Percentiles rank a stretch among this genome's conserved stretches.
Conservation (phyloP, 2,888 invertebrate species). For the Xylocampa areola region DNA sequence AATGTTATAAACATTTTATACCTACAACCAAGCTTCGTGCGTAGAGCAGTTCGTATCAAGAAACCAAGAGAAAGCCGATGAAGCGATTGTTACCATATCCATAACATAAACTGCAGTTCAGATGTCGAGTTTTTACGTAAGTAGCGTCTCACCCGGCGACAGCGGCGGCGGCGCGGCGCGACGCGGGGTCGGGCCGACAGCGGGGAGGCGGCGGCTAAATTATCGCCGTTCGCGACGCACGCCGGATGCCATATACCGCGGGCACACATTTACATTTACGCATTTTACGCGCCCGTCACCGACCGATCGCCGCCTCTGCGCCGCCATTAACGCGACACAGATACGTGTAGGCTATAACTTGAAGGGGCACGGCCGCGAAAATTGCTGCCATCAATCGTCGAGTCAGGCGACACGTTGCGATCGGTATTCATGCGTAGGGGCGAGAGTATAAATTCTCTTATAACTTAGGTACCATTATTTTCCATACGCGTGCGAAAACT, state of each 20-base stretch:
- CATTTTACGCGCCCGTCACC: slow-evolving; percentile 77
- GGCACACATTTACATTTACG: slow-evolving; percentile 76
- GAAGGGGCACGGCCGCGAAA: slow-evolving; percentile 73
- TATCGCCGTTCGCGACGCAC: slow-evolving; percentile 58
- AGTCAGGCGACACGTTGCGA: slow-evolving; percentile 66
- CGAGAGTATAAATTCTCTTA: slow-evolving; percentile 57
- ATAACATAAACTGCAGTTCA: slow-evolving; percentile 65
- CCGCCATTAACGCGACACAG: slow-evolving; percentile 73
- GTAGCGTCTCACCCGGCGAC: slow-evolving; percentile 59
- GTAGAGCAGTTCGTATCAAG: slow-evolving; percentile 35
- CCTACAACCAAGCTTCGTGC: slow-evolving; percentile 6
- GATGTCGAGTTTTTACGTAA: slow-evolving; percentile 73
- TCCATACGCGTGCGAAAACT: slow-evolving; percentile 39
- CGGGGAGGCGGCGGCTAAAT: slow-evolving; percentile 63
- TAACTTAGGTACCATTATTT: slow-evolving; percentile 59
- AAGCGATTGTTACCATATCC: slow-evolving; percentile 57
- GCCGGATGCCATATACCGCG: slow-evolving; percentile 59
- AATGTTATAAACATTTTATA: not conserved
- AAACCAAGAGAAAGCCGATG: slow-evolving; percentile 65
- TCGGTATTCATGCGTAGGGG: slow-evolving; percentile 64
- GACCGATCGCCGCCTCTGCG: slow-evolving; percentile 72
- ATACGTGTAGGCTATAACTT: slow-evolving; percentile 67
- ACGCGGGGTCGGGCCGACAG: slow-evolving; percentile 49
- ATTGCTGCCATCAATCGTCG: slow-evolving; percentile 76
- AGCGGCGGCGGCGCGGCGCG: slow-evolving; percentile 49